Conservation (phyloP, 2,888 invertebrate genomes). For the Sarcophaga subvicina region DNA sequence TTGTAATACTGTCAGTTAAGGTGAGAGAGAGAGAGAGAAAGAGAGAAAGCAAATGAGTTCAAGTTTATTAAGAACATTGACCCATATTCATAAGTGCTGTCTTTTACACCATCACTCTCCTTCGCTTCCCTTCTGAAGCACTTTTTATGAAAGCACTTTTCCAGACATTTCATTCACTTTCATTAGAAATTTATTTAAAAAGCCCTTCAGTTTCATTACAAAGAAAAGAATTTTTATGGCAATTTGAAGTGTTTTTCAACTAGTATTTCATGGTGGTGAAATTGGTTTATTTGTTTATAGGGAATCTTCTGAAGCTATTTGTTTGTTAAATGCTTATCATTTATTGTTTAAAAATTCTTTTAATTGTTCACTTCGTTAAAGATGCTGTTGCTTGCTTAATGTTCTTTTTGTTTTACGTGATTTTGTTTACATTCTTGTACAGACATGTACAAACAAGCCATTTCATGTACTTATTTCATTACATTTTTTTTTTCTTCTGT, state of each 20-base stretch:
- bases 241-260: slow-evolving; percentile 28
- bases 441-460: slow-evolving; percentile 20
- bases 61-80: slow-evolving; percentile 60
- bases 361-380: slow-evolving; percentile 12
- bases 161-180: slow-evolving; percentile 35
- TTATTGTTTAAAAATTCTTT: not conserved
- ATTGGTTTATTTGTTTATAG: slow-evolving; percentile 8
- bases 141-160: not conserved
- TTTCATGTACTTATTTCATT: slow-evolving; percentile 29
- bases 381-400: not conserved
- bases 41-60: slow-evolving; percentile 45
- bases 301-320: not conserved
- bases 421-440: slow-evolving; percentile 37
- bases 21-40: not conserved
- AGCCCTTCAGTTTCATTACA: not conserved
- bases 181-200: slow-evolving; percentile 11
- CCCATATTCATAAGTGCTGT: slow-evolving; percentile 38
- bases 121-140: not conserved
- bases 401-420: not conserved
- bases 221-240: slow-evolving; percentile 30
- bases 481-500: not conserved
- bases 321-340: not conserved
- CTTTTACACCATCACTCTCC: not conserved
- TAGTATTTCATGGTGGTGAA: slow-evolving; percentile 28
- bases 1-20: not conserved